Evolutionary conservation across 2,113 vertebrate genomes (phyloP).

Genomic region (Gasterosteus aculeatus): DNA sequence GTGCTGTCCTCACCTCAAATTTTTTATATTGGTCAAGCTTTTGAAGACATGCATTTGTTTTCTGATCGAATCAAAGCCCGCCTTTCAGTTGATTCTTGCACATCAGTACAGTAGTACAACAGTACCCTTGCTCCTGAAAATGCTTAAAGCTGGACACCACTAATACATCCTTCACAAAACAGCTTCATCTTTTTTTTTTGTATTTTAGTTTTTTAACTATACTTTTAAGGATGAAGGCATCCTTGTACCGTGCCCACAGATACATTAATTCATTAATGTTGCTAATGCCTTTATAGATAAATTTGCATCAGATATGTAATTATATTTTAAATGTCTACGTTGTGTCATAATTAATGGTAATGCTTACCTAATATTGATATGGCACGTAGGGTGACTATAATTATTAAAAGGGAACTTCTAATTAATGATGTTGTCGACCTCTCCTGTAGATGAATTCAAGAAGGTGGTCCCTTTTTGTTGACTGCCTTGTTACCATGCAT

Average conservation of each 20-base stretch:
- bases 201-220: too few relatives aligned
- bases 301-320: not conserved
- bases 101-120: not conserved
- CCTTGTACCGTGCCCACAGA: not conserved
- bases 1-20: too few relatives aligned
- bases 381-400: not conserved
- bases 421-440: not conserved
- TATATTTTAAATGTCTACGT: not conserved
- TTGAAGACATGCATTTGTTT: too few relatives aligned
- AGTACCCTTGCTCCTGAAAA: not conserved
- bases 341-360: not conserved
- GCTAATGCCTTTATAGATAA: not conserved
- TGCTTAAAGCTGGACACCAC: not conserved
- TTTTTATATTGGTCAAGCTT: too few relatives aligned
- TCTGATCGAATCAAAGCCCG: too few relatives aligned
- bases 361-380: not conserved
- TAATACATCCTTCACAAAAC: not conserved
- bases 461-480: not conserved
- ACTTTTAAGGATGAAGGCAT: not conserved
- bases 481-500: not conserved
- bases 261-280: not conserved
- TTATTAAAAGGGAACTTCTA: too few relatives aligned
- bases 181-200: not conserved
- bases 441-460: not conserved
- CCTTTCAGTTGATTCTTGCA: too few relatives aligned